A percentile compares a stretch with the other conserved stretches of the same genome.
These are phyloP conservation scores for Arrhamphus sclerolepis DNA, from an alignment of 2,797 vertebrate genomes.

Conservation along the genomic window DNA sequence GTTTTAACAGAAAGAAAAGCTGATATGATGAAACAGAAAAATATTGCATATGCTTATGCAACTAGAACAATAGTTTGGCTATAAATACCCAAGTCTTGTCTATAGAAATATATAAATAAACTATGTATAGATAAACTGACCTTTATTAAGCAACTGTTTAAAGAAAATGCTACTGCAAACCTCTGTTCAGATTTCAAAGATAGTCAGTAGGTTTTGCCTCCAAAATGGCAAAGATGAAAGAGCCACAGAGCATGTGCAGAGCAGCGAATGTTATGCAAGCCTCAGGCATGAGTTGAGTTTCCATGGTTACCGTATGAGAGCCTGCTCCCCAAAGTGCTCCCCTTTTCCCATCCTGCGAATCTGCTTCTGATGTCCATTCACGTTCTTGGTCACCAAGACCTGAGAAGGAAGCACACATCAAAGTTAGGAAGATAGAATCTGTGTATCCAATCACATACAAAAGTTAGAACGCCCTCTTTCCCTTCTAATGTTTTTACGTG, in stretches of 20 bases:
- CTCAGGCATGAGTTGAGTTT: slow-evolving; percentile 32
- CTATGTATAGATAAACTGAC: too few species aligned
- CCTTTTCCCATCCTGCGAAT: slow-evolving; percentile 83
- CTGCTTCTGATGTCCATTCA: slow-evolving; percentile 76
- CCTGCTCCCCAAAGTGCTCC: slow-evolving; percentile 86
- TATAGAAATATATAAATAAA: too few species aligned
- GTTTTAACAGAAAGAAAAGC: too few species aligned
- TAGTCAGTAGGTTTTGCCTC: slow-evolving; percentile 1
- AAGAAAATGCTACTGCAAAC: neutral
- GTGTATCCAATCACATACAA: too few species aligned
- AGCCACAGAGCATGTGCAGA: neutral
- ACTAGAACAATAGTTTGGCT: too few species aligned
- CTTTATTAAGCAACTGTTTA: too few species aligned
- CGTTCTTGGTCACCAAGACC: slow-evolving; percentile 82
- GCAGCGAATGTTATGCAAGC: slow-evolving; percentile 14
- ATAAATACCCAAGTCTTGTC: too few species aligned
- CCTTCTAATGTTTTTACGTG: too few species aligned
- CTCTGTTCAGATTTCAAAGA: neutral
- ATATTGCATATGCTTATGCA: too few species aligned
- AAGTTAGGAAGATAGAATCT: neutral
- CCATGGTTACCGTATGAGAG: slow-evolving; percentile 84
- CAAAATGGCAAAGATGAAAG: slow-evolving; percentile 14
- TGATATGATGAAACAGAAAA: too few species aligned
- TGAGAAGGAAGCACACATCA: slow-evolving; percentile 35
- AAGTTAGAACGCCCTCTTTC: too few species aligned